These are phyloP conservation scores for Agelaius tricolor DNA, from an alignment of 2,113 vertebrate species.

Conservation along the genomic window DNA sequence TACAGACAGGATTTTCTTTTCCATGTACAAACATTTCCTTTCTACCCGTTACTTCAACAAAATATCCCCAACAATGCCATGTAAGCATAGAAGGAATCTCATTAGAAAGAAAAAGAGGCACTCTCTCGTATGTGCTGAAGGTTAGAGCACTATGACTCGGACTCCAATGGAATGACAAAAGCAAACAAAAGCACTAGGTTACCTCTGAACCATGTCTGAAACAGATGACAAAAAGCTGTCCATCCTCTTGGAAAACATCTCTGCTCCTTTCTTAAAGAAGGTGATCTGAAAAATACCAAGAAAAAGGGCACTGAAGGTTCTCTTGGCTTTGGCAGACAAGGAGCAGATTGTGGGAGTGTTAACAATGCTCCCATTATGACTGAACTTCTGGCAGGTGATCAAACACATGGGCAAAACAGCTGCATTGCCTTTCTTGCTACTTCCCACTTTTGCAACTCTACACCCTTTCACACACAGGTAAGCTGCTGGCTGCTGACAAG, in stretches of 20 bases:
- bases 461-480: not conserved
- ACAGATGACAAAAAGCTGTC: slow-evolving; percentile 88
- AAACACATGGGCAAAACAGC: not conserved
- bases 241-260: slow-evolving; percentile 92
- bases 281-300: slow-evolving; percentile 80
- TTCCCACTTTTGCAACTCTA: not conserved
- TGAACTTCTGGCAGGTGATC: accelerated
- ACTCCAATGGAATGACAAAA: not conserved
- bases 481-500: not conserved
- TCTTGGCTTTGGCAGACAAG: not conserved
- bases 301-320: not conserved
- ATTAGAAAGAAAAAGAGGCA: not conserved
- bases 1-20: not conserved
- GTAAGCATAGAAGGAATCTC: not conserved
- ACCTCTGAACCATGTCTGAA: slow-evolving; percentile 89
- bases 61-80: not conserved
- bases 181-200: slow-evolving; percentile 1
- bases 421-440: not conserved
- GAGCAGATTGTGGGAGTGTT: not conserved
- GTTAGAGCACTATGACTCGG: accelerated
- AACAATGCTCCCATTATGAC: not conserved
- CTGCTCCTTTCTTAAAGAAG: slow-evolving; percentile 94
- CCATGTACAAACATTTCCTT: not conserved
- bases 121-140: accelerated
- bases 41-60: not conserved